Evolutionary conservation across 2,888 invertebrate genomes (phyloP).

Genomic region (Meganola albula): DNA sequence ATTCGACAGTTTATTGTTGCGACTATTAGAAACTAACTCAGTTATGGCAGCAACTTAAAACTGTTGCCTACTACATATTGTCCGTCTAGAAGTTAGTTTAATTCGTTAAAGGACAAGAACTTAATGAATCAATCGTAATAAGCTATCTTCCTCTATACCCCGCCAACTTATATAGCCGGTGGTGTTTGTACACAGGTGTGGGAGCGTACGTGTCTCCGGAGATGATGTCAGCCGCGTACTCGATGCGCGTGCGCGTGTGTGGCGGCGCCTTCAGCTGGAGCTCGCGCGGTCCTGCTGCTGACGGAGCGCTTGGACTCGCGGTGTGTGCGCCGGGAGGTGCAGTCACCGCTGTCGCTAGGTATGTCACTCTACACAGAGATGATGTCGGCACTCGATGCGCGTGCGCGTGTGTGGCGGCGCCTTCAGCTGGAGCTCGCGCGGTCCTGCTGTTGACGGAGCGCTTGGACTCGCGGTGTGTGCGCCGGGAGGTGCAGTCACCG

Average conservation of each 20-base stretch:
- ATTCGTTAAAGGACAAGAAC: too few relatives aligned
- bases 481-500: slow-evolving; percentile 95
- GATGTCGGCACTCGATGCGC: slow-evolving; percentile 96
- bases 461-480: slow-evolving; percentile 93
- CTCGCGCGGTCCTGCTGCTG: slow-evolving; percentile 90
- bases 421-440: slow-evolving; percentile 94
- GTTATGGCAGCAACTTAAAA: too few relatives aligned
- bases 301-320: slow-evolving; percentile 92
- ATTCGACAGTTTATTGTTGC: too few relatives aligned
- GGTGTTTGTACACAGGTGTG: slow-evolving; percentile 78
- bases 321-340: slow-evolving; percentile 97
- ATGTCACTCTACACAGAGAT: slow-evolving; percentile 81
- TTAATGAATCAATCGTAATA: too few relatives aligned
- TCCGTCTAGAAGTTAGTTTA: too few relatives aligned
- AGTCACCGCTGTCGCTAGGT: slow-evolving; percentile 90
- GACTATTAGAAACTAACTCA: too few relatives aligned
- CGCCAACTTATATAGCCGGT: too few relatives aligned
- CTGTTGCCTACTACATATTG: too few relatives aligned
- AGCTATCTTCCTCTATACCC: too few relatives aligned
- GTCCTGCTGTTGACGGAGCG: slow-evolving; percentile 92
- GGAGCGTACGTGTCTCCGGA: slow-evolving; percentile 98
- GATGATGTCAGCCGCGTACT: slow-evolving; percentile 98
- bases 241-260: slow-evolving; percentile 88
- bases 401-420: slow-evolving; percentile 89
- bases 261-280: slow-evolving; percentile 95